Percentiles rank a stretch among this genome's conserved stretches.
Evolutionary conservation across 2,113 vertebrate species (phyloP).

Genomic region (Brachirus orientalis): DNA sequence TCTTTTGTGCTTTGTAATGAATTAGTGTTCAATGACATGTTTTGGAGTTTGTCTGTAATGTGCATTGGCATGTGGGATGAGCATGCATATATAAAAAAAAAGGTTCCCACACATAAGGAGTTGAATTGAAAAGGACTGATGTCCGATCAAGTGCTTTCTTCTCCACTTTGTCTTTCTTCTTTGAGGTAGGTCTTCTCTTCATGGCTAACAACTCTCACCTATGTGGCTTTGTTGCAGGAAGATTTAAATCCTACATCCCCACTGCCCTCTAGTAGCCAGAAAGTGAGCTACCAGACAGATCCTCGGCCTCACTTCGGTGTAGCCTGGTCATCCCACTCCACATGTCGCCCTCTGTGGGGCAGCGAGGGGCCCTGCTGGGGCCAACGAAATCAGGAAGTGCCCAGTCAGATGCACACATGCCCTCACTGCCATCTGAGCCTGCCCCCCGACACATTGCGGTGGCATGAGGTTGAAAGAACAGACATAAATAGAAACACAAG

Average conservation of each 20-base stretch:
- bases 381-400: conserved; percentile 51
- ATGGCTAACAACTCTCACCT: not conserved
- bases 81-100: too few relatives aligned
- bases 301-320: conserved; percentile 84
- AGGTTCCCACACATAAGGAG: too few relatives aligned
- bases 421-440: conserved; percentile 82
- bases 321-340: conserved; percentile 79
- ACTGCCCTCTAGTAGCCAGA: conserved; percentile 62
- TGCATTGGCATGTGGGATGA: too few relatives aligned
- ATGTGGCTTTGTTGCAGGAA: conserved; percentile 42
- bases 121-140: too few relatives aligned
- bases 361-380: conserved; percentile 73
- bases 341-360: conserved; percentile 80
- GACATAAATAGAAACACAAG: conserved; percentile 26
- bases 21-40: too few relatives aligned
- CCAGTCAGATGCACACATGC: conserved; percentile 72
- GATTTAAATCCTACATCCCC: conserved; percentile 45
- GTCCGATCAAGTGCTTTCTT: too few relatives aligned
- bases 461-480: conserved; percentile 78
- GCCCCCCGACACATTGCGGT: conserved; percentile 77
- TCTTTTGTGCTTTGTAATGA: not conserved
- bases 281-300: conserved; percentile 79
- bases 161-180: too few relatives aligned
- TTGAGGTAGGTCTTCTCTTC: not conserved
- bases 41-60: too few relatives aligned